A percentile compares a stretch with the other conserved stretches of the same genome.
Conservation (phyloP, 2,888 invertebrate genomes). For the Synanthedon tipuliformis region DNA sequence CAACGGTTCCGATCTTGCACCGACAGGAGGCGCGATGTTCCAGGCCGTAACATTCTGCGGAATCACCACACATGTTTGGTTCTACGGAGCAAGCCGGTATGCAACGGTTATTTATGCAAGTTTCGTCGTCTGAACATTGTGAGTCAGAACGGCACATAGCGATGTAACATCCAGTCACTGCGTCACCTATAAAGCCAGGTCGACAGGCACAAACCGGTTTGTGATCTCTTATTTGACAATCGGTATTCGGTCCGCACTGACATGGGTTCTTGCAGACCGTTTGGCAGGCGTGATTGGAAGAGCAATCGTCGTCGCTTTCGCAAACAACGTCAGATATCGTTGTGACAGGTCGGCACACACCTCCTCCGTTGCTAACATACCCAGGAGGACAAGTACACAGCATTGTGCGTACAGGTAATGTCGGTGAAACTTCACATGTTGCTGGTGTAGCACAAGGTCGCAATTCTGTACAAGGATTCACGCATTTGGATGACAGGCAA, state of each 20-base stretch:
- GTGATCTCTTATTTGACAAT: conserved; percentile 86
- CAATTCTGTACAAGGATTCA: conserved; percentile 82
- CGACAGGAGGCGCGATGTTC: conserved; percentile 87
- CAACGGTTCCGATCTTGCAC: conserved; percentile 83
- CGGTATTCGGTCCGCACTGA: conserved; percentile 85
- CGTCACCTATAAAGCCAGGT: conserved; percentile 86
- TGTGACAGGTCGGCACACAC: conserved; percentile 81
- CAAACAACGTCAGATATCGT: conserved; percentile 75
- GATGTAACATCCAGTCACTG: conserved; percentile 82
- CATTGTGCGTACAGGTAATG: conserved; percentile 88
- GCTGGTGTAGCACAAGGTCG: conserved; percentile 85
- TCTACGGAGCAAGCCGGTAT: conserved; percentile 82
- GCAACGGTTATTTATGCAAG: conserved; percentile 86
- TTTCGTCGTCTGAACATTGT: conserved; percentile 85
- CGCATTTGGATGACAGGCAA: conserved; percentile 84
- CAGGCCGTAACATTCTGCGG: conserved; percentile 83
- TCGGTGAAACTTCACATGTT: conserved; percentile 83
- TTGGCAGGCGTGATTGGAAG: conserved; percentile 81
- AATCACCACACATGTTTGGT: conserved; percentile 78
- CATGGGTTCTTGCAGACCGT: conserved; percentile 87
- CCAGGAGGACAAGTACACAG: conserved; percentile 91
- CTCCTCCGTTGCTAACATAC: conserved; percentile 87
- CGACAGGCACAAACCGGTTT: conserved; percentile 89
- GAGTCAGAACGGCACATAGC: conserved; percentile 79
- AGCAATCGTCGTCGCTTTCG: conserved; percentile 81